Base-by-base conservation (phyloP, 1,140 invertebrate genomes). In the Centruroides sculpturatus region DNA sequence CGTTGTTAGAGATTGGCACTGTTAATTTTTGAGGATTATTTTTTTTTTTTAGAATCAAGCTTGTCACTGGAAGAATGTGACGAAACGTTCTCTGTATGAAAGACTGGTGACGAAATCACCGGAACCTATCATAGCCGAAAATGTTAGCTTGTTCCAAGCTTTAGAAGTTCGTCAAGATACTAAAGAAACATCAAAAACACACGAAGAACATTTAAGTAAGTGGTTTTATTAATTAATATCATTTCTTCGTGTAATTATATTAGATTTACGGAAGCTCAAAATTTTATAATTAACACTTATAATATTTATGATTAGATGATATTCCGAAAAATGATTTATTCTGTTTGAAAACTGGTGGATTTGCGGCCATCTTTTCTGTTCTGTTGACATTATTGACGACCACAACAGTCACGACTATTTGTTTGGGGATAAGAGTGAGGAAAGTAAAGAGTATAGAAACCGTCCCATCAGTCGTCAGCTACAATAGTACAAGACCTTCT, bases 91-190 rank as follows among this genome's bases (percentile, higher is more conserved):
- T 35, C 58, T 55, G 12, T 62, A 70, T 58, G 6, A 75, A 71
- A 47, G 70, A 72, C 49, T 69, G 71, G 55, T 74, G 71, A 13
- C 74, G 64, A 61, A 67, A 60, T 36, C 66, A 47, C n/a, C 61
- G 62, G 41, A 41, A 8, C 54, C 67, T 67, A 54, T 64, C 3
- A 59, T 88, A 3, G 92, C 89, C 0, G 89, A 93, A 74, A 92
- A 91, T 70, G 82, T 92, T 5, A 91, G 85, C 69, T 79, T 93
- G 11, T 92, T 90, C 74, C 89, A 92, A 73, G 89, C 88, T 0
- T 72, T 93, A 13, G 78, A 87, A 65, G 90, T 92, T 6, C 74
- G 91, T 58, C 88, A 91, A 70, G 89, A 92, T 8, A 41, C 41
- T 41, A 41, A 41, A 41, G 41, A 23, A 34, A 51, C 23, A 34